A percentile compares a stretch with the other conserved stretches of the same genome.
Evolutionary conservation across 2,113 vertebrate species (phyloP).

Genomic region (Antigone vipio): DNA sequence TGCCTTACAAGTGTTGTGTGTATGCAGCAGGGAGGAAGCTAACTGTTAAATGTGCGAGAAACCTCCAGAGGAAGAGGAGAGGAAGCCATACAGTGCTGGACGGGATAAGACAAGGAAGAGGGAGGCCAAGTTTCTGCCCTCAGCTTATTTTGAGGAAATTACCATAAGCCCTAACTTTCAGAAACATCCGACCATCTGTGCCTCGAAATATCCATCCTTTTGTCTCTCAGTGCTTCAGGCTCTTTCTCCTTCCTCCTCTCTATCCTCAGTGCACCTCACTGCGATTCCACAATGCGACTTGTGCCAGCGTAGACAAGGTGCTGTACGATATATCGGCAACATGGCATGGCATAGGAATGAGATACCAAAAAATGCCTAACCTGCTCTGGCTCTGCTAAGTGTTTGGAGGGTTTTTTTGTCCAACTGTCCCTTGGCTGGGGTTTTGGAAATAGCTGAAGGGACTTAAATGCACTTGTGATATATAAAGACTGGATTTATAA

Average conservation of each 20-base stretch:
- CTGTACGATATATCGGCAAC: background rate
- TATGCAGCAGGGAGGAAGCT: background rate
- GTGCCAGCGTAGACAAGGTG: background rate
- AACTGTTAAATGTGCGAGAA: background rate
- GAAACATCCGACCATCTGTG: background rate
- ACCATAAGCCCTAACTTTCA: background rate
- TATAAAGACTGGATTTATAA: background rate
- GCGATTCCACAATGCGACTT: background rate
- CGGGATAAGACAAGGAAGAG: background rate
- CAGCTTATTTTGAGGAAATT: background rate
- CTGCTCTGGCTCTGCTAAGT: background rate
- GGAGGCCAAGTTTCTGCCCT: background rate
- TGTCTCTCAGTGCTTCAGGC: background rate
- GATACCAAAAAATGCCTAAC: background rate
- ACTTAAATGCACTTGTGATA: background rate
- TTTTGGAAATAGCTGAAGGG: background rate
- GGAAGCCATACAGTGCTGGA: background rate
- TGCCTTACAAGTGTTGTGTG: background rate
- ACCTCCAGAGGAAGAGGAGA: background rate
- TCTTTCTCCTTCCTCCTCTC: background rate
- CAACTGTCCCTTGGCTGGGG: background rate
- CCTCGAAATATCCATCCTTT: background rate
- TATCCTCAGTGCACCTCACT: background rate
- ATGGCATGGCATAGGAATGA: accelerated
- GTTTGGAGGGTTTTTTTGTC: background rate